Conservation (phyloP, 2,797 vertebrate species). For the Helarctos malayanus region DNA sequence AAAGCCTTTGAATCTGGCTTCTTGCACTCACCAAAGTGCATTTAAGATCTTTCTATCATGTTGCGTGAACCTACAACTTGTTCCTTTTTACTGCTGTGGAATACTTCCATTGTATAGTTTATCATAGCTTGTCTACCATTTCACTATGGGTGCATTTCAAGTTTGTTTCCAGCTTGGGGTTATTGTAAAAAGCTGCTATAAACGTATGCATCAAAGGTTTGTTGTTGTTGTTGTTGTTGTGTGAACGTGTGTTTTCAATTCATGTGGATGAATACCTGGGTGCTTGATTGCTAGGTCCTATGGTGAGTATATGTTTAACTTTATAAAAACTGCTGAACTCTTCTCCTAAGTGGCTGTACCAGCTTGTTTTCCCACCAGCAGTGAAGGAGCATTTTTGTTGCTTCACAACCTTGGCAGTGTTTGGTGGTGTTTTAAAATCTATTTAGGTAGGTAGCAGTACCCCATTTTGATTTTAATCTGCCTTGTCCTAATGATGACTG, state of each 20-base stretch:
- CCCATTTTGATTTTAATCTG: not conserved
- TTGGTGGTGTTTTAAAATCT: not conserved
- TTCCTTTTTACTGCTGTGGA: not conserved
- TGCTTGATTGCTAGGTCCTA: not conserved
- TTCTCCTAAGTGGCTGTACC: not conserved
- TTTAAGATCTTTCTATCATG: not conserved
- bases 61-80: not conserved
- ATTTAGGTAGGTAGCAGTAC: not conserved
- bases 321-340: not conserved
- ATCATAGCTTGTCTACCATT: not conserved
- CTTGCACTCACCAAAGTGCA: not conserved
- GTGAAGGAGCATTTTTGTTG: not conserved
- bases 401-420: not conserved
- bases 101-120: not conserved
- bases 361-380: not conserved
- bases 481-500: not conserved
- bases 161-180: not conserved
- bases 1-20: not conserved
- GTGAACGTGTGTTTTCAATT: not conserved
- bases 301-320: not conserved
- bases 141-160: not conserved
- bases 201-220: not conserved
- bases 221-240: not conserved
- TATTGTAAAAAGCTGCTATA: not conserved
- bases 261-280: not conserved